Evolutionary conservation across 1,140 invertebrate species (phyloP).

Genomic region (Drosophila rufa): DNA sequence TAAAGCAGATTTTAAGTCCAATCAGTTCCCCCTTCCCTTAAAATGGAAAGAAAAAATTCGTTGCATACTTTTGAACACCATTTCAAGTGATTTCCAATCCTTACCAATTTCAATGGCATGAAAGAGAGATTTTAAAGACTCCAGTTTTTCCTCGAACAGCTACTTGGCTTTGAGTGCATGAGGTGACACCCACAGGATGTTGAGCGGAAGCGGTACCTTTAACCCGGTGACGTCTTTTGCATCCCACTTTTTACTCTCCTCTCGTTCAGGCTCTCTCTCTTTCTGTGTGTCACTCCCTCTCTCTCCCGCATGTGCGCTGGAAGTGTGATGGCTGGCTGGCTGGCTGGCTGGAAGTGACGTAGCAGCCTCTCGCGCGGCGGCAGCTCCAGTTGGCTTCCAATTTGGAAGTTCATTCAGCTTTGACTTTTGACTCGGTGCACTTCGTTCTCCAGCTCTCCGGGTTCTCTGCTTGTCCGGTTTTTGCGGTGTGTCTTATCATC

Average conservation of each 20-base stretch:
- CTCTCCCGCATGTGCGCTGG: constrained; percentile 50
- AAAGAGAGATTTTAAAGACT: background rate
- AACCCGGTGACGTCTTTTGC: constrained; percentile 54
- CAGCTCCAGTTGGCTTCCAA: constrained; percentile 68
- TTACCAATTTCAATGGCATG: background rate
- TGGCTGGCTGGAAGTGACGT: constrained; percentile 62
- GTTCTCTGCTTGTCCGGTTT: background rate
- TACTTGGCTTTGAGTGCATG: constrained; percentile 12
- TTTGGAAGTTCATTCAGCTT: constrained; percentile 82
- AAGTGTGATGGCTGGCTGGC: constrained; percentile 30
- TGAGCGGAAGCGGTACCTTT: constrained; percentile 40
- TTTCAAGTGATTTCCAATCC: background rate
- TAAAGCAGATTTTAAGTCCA: too few species aligned
- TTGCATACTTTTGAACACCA: background rate
- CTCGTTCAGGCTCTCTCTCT: constrained; percentile 11
- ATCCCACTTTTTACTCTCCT: constrained; percentile 9
- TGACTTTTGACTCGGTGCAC: constrained; percentile 62
- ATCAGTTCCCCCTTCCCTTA: too few species aligned
- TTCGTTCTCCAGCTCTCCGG: constrained; percentile 21
- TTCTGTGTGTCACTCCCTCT: constrained; percentile 3
- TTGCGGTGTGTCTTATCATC: background rate
- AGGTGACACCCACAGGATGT: constrained; percentile 25
- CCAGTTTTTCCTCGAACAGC: background rate
- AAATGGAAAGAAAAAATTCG: background rate
- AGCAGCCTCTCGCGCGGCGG: constrained; percentile 52